These are phyloP conservation scores for Willowsia nigromaculata DNA, from an alignment of 2,888 invertebrate genomes.

Conservation along the genomic window DNA sequence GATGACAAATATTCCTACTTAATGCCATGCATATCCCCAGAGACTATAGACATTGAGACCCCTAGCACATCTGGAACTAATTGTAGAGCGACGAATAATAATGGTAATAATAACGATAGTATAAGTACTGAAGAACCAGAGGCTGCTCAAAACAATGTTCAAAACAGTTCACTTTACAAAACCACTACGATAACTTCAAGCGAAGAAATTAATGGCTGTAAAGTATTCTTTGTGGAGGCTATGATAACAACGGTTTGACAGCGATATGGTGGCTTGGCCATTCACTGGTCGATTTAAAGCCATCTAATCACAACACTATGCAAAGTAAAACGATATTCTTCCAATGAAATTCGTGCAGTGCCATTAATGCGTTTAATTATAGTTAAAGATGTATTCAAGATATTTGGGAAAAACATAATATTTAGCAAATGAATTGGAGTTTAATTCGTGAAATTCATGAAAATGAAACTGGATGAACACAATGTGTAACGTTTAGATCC, in stretches of 20 bases:
- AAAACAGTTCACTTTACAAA: conserved; percentile 27
- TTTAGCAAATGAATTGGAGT: too few species aligned
- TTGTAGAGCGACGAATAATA: conserved; percentile 30
- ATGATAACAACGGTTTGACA: conserved; percentile 70
- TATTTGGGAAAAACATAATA: too few species aligned
- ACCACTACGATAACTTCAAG: conserved; percentile 52
- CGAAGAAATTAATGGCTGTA: conserved; percentile 62
- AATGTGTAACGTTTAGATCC: too few species aligned
- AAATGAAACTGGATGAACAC: too few species aligned
- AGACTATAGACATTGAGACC: conserved; percentile 53
- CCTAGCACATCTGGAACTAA: conserved; percentile 58
- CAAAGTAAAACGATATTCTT: not conserved
- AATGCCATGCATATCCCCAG: conserved; percentile 53
- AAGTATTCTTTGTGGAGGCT: conserved; percentile 65
- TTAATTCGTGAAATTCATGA: too few species aligned
- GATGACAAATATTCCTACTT: conserved; percentile 47
- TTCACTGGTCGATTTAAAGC: not conserved
- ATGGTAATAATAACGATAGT: not conserved
- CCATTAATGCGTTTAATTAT: too few species aligned
- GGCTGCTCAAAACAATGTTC: not conserved
- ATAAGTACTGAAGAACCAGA: not conserved
- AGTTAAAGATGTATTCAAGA: too few species aligned
- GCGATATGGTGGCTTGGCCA: not conserved
- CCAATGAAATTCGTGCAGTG: too few species aligned
- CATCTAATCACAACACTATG: not conserved